phyloP scores from a whole-genome alignment of 2,113 vertebrate species.

The human region DNA sequence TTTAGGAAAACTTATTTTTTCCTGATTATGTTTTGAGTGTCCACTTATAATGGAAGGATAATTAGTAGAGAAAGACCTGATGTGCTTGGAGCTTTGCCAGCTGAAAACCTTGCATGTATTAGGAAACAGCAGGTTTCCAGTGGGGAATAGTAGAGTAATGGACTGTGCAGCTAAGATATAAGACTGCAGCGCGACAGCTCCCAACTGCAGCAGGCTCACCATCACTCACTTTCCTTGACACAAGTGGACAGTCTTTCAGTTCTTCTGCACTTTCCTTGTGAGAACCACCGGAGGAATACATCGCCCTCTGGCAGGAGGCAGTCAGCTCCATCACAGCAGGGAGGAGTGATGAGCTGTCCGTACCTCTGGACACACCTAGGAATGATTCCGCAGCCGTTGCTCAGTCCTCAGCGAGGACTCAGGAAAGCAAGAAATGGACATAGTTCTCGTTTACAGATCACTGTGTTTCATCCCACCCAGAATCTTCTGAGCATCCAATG shows the following conservation, averaged over 20 bases:
- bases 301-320: not conserved
- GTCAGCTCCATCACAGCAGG: not conserved
- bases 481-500: not conserved
- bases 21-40: conserved; percentile 14
- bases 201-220: accelerated
- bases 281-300: not conserved
- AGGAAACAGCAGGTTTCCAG: not conserved
- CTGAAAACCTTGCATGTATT: not conserved
- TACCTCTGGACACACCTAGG: not conserved
- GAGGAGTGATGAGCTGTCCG: not conserved
- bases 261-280: not conserved
- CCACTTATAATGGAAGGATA: conserved; percentile 23
- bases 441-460: not conserved
- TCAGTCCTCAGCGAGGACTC: not conserved
- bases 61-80: conserved; percentile 24
- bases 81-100: not conserved
- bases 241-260: not conserved
- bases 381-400: not conserved
- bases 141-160: not conserved
- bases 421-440: not conserved
- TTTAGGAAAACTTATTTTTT: conserved; percentile 7
- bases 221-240: not conserved
- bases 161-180: not conserved
- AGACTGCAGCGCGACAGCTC: not conserved
- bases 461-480: not conserved